A percentile compares a stretch with the other conserved stretches of the same genome.
These are phyloP conservation scores for Onychomys arenicola DNA, from an alignment of 2,797 vertebrate genomes.

Conservation along the genomic window DNA sequence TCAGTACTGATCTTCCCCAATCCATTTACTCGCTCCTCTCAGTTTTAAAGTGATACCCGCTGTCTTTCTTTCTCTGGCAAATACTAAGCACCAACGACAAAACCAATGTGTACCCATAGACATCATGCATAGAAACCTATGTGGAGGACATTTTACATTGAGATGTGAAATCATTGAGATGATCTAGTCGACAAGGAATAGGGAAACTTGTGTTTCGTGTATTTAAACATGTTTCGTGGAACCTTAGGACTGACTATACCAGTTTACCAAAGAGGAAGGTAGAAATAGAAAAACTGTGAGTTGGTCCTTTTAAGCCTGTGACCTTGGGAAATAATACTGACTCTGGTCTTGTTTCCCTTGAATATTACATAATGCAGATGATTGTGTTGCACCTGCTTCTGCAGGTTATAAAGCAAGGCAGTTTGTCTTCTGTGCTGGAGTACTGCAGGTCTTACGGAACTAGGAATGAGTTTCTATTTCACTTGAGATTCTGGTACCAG, in stretches of 20 bases:
- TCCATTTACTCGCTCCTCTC: slow-evolving; percentile 10
- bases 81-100: slow-evolving; percentile 37
- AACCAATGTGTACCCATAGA: slow-evolving; percentile 17
- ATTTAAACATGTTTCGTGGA: slow-evolving; percentile 56
- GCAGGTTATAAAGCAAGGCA: slow-evolving; percentile 29
- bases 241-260: slow-evolving; percentile 37
- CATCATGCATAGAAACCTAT: slow-evolving; percentile 28
- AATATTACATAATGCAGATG: slow-evolving; percentile 33
- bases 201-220: slow-evolving; percentile 35
- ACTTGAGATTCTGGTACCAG: background rate
- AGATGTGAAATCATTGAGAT: slow-evolving; percentile 28
- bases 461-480: background rate
- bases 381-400: background rate
- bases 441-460: slow-evolving; percentile 27
- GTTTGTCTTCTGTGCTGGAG: background rate
- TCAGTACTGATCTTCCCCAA: background rate
- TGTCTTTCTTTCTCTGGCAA: slow-evolving; percentile 30
- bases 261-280: slow-evolving; percentile 7
- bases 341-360: slow-evolving; percentile 53
- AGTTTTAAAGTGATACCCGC: slow-evolving; percentile 16
- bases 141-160: slow-evolving; percentile 32
- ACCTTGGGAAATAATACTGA: slow-evolving; percentile 43
- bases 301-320: background rate
- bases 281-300: background rate
- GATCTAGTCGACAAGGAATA: background rate